Base-by-base conservation (phyloP, 2,113 vertebrate species). In the Capricornis sumatraensis region DNA sequence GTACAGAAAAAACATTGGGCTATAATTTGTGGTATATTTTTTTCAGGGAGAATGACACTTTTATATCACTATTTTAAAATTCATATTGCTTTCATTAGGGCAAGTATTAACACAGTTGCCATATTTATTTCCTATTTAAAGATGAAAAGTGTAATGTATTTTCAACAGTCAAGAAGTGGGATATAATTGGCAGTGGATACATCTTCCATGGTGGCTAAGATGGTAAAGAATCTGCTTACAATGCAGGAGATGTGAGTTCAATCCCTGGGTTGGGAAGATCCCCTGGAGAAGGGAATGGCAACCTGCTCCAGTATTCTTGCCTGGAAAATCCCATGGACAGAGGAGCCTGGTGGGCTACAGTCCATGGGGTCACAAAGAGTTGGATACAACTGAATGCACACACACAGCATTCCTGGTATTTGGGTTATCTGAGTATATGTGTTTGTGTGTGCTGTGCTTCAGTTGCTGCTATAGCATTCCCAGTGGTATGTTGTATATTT, bases 21-120 rank as follows among this genome's bases (percentile, higher is more conserved):
- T 64, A 53, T 93, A 93, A 94, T 90, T 97, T 92, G 74, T 45
- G 88, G 45, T 94, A 58, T 83, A 79, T 57, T 95, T 98, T 90
- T 90, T 93, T 91, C 74, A 93, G 43, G 87, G 36, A 97, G 86
- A 15, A 0, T 71, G 58, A 92, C 86, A 79, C 43, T 96, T 96
- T 96, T 96, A 89, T 93, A 96, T 33, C n/a, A 14, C 58, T 90
- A 97, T 94, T 93, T 71, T 84, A 57, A 94, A 95, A 81, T 96
- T 84, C 82, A 89, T 94, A 87, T 95, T 98, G 76, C 97, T 98
- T 98, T 97, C 87, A 91, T 97, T 96, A 97, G 25, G 96, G 57
- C 87, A 96, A 74, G 79, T 94, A 96, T 98, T 97, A 97, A 92
- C 84, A 89, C 45, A 96, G 96, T 98, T 98, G 95, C 89, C 95